A percentile compares a stretch with the other conserved stretches of the same genome.
Conservation (phyloP, 2,888 invertebrate species). For the Scaptomyza flava region DNA sequence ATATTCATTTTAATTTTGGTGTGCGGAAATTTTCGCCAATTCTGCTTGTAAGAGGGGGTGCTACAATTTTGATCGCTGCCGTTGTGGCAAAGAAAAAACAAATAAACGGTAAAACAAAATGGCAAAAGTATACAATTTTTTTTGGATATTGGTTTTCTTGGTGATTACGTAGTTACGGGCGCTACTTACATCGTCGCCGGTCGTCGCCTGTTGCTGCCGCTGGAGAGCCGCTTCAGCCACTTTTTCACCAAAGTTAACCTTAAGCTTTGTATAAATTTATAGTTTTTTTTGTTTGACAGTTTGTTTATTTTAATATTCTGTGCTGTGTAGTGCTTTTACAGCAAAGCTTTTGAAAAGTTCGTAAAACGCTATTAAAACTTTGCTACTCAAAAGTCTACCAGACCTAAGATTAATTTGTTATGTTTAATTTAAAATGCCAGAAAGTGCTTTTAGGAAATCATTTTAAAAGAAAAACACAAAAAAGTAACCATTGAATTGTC, state of each 20-base stretch:
- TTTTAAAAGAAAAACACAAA: background rate
- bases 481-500: background rate
- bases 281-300: conserved; percentile 30
- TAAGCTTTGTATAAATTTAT: conserved; percentile 67
- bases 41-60: conserved; percentile 44
- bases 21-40: conserved; percentile 47
- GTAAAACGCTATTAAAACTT: background rate
- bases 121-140: conserved; percentile 12
- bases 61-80: conserved; percentile 46
- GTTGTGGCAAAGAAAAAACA: conserved; percentile 31
- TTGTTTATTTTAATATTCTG: conserved; percentile 22
- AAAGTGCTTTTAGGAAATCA: too few relatives aligned
- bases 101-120: conserved; percentile 35
- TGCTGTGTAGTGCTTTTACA: conserved; percentile 36
- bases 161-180: conserved; percentile 47
- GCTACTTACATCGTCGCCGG: conserved; percentile 74
- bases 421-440: too few relatives aligned
- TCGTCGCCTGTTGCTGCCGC: conserved; percentile 69
- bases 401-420: too few relatives aligned
- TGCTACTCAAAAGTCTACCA: too few relatives aligned
- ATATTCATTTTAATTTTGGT: conserved; percentile 20
- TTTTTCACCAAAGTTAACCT: conserved; percentile 73
- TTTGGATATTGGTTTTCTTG: conserved; percentile 41
- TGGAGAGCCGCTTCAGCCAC: conserved; percentile 70
- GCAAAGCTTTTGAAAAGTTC: conserved; percentile 29